Base-by-base conservation (phyloP, 23 tunicate genomes). In the Botrylloides violaceus region DNA sequence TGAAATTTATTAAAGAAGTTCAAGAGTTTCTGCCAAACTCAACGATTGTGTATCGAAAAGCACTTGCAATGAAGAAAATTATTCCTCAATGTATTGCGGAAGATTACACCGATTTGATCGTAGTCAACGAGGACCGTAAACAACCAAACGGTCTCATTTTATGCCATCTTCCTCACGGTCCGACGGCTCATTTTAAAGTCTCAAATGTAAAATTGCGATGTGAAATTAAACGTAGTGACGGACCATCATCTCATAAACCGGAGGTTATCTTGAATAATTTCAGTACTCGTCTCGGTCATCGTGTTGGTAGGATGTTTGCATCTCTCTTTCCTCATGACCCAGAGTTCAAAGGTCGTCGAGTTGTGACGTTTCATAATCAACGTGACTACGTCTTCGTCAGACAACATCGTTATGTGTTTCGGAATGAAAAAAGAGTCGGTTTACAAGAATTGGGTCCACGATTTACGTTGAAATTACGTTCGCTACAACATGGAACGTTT, bases 281-380 rank as follows among this genome's bases (percentile, higher is more conserved):
- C 60, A 73, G 80, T 20, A 86, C 99, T 1, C 66, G 99, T 12
- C 60, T 94, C 3, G 99, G 99, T 36, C 89, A 83, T 53, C 66
- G 94, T 18, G 71, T 94, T 2, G 99, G 95, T 3, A 75, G 99
- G 1, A 94, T 94, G 95, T 73, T 94, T 24, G 91, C 99, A 32
- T 61, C 99, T 36, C 55, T 94, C 0, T 87, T 76, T 38, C 99
- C 99, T 18, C 99, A 95, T 64, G 77, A 77, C 22, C 96, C 99
- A 0, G 76, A 95, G 83, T 95, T 87, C 70, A 81, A 72, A 71
- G 99, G 99, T 20, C 82, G 99, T 4, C 85, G 92, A 56, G 99
- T 84, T 32, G 99, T 84, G 22, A 87, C 99, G 47, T 95, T 88
- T 35, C 99, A 95, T 64, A 95, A 95, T 61, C 99, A 95, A 66